Base-by-base conservation (phyloP, 2,797 vertebrate genomes). In the Danio tinwini region DNA sequence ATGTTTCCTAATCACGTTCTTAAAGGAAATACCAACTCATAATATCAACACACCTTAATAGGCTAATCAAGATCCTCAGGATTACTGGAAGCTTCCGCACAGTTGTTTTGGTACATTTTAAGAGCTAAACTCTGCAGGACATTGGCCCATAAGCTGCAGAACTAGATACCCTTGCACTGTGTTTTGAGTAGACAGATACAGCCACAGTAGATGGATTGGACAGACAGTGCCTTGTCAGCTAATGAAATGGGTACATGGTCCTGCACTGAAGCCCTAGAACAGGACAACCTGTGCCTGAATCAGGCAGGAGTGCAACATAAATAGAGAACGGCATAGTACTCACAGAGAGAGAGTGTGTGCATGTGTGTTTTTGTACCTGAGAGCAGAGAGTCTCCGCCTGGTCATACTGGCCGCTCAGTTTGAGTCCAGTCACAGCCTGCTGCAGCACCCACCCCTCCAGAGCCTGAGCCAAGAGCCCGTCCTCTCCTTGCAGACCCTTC, bases 351-450 rank as follows among this genome's bases (percentile, higher is more conserved):
- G 10, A 69, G 2, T 61, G 29, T 73, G 45, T 80, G 82, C 13
- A 29, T 21, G 40, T 61, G 29, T 73, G 42, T 78, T 83, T 4
- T 37, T 79, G 17, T 90, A 99, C 98, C 96, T 98, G 95, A 74
- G 91, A 93, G 87, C 97, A 99, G 67, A 99, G 93, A 73, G 92
- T 90, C 86, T 98, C 96, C 2, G 98, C 98, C 87, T 97, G 93
- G 40, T 95, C 90, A 53, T 94, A 89, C 83, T 91, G 93, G 42
- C 94, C 94, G n/a, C 87, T 88, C 81, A 95, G 91, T 81, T 93
- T 91, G n/a, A 99, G 92, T 58, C 95, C 93, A 40, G 92, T 92
- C 85, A 97, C 92, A 29, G 96, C 94, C 90, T 99, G 96, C 78
- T 94, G 96, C 0, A 98, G 85, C 44, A 94, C 95, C 98, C 98